Evolutionary conservation across 30 jellyfish, hydroid and myxozoan species (phyloP).

Genomic region (Cassiopea xamachana): DNA sequence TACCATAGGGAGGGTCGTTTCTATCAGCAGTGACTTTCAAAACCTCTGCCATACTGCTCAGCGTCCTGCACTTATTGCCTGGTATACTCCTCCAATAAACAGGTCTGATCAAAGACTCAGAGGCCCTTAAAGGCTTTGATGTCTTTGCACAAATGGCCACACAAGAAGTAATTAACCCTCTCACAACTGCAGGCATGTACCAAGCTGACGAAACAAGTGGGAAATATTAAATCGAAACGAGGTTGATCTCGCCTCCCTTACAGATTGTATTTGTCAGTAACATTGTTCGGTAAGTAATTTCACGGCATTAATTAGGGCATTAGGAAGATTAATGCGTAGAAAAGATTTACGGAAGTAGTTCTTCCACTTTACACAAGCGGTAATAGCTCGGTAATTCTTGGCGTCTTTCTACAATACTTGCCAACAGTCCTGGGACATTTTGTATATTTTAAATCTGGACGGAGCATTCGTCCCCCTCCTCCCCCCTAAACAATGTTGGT

Average conservation of each 20-base stretch:
- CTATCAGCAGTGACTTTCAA: slow-evolving; percentile 59
- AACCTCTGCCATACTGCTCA: slow-evolving; percentile 45
- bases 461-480: too few species aligned
- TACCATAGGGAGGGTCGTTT: slow-evolving; percentile 70
- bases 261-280: not conserved
- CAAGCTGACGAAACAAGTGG: slow-evolving; percentile 25
- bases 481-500: too few species aligned
- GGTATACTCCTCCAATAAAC: not conserved
- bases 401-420: too few species aligned
- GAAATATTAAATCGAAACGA: slow-evolving; percentile 10
- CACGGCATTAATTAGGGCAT: too few species aligned
- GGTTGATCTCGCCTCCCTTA: slow-evolving; percentile 6
- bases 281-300: too few species aligned
- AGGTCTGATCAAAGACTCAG: not conserved
- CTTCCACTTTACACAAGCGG: too few species aligned
- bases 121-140: not conserved
- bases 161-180: slow-evolving; percentile 11
- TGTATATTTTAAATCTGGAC: too few species aligned
- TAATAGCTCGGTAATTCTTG: too few species aligned
- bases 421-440: too few species aligned
- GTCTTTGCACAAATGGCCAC: slow-evolving; percentile 13
- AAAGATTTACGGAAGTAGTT: too few species aligned
- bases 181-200: slow-evolving; percentile 36
- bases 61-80: not conserved
- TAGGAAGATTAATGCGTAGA: too few species aligned